A percentile compares a stretch with the other conserved stretches of the same genome.
Conservation (phyloP, 2,113 vertebrate genomes). For the Callopanchax toddi region DNA sequence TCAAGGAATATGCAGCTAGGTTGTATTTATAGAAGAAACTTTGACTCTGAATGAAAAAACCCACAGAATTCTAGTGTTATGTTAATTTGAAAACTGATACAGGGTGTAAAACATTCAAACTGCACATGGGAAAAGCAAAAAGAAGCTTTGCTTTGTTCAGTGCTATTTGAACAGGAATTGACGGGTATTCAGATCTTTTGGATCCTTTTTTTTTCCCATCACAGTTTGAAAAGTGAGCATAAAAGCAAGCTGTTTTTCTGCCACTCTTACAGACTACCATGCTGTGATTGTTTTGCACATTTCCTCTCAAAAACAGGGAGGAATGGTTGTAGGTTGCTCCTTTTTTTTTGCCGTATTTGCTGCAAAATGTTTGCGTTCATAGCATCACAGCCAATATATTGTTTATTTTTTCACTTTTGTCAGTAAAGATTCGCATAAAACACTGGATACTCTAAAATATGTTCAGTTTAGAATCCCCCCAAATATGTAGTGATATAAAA, state of each 20-base stretch:
- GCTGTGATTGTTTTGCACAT: background rate
- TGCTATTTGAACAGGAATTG: background rate
- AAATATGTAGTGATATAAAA: too few relatives aligned
- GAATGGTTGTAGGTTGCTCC: background rate
- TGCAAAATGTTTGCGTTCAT: background rate
- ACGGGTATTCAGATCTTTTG: background rate
- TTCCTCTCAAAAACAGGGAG: background rate
- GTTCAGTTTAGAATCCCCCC: too few relatives aligned
- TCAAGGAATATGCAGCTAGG: too few relatives aligned
- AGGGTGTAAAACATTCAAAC: slow-evolving; percentile 8
- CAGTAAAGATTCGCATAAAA: too few relatives aligned
- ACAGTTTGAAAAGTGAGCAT: background rate
- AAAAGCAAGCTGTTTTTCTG: background rate
- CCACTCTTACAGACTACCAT: background rate
- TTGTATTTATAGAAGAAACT: too few relatives aligned
- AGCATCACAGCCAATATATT: too few relatives aligned
- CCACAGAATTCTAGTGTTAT: too few relatives aligned
- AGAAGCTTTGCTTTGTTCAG: background rate
- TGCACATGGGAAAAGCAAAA: background rate
- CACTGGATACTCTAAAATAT: too few relatives aligned
- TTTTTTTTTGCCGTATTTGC: background rate
- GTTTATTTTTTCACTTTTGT: too few relatives aligned
- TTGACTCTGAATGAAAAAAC: too few relatives aligned
- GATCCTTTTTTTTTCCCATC: background rate
- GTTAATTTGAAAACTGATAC: too few relatives aligned